phyloP scores from a whole-genome alignment of 2,888 invertebrate species.

The Xylocampa areola region DNA sequence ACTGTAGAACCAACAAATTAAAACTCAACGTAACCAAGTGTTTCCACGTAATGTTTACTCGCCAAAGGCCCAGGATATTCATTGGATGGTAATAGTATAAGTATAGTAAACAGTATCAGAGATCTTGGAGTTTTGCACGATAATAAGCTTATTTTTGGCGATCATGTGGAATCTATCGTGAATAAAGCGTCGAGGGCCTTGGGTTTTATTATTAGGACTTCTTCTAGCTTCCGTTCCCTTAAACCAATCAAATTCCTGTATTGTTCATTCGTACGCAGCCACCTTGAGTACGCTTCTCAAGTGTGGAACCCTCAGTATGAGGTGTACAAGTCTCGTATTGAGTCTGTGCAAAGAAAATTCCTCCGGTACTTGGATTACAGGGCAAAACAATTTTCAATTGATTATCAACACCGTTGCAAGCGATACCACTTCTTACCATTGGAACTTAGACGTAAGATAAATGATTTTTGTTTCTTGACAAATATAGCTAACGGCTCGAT shows the following conservation, averaged over 20 bases:
- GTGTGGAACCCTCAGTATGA: conserved; percentile 20
- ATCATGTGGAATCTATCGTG: conserved; percentile 10
- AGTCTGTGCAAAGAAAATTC: conserved; percentile 11
- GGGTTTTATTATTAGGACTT: conserved; percentile 7
- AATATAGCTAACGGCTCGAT: too few species aligned
- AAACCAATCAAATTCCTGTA: conserved; percentile 11
- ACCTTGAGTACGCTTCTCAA: conserved; percentile 15
- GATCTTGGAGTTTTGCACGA: conserved; percentile 9
- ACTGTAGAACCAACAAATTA: conserved; percentile 16
- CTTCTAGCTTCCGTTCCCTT: not conserved
- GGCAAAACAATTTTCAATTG: not conserved
- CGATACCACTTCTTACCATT: conserved; percentile 10
- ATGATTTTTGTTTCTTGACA: too few species aligned
- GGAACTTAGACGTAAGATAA: conserved; percentile 2
- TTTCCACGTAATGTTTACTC: conserved; percentile 5
- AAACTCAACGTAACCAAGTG: too few species aligned
- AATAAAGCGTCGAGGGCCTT: conserved; percentile 2
- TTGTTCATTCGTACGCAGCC: conserved; percentile 24
- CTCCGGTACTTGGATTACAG: conserved; percentile 7
- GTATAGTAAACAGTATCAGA: too few species aligned
- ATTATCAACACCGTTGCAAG: conserved; percentile 8
- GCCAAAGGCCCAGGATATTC: not conserved
- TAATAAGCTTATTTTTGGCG: conserved; percentile 5
- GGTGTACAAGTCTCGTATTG: conserved; percentile 10
- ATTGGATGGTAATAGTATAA: too few species aligned